These are phyloP conservation scores for Apodemus speciosus DNA, from an alignment of 2,113 vertebrate species.

Conservation along the genomic window DNA sequence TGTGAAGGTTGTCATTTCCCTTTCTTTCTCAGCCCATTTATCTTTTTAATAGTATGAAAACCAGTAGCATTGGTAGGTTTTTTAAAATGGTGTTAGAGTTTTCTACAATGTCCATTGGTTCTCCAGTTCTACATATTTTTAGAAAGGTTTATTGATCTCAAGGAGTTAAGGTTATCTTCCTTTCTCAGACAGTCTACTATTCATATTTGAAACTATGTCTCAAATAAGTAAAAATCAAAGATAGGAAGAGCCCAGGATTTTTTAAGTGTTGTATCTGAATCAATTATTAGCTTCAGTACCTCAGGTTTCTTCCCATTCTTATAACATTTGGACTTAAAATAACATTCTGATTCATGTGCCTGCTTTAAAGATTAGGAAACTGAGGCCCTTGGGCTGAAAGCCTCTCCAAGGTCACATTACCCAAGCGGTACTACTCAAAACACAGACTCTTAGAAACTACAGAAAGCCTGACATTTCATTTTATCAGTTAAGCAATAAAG, in stretches of 20 bases:
- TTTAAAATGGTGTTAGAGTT: slow-evolving; percentile 29
- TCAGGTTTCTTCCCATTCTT: slow-evolving; percentile 19
- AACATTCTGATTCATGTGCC: background rate
- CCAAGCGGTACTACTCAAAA: background rate
- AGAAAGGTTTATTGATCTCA: slow-evolving; percentile 51
- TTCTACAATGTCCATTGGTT: background rate
- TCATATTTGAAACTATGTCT: slow-evolving; percentile 4
- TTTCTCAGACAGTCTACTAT: background rate
- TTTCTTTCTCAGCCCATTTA: too few species aligned
- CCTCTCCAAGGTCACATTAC: background rate
- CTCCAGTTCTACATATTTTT: slow-evolving; percentile 26
- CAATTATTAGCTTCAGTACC: background rate
- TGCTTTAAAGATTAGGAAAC: slow-evolving; percentile 20
- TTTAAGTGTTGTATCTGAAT: background rate
- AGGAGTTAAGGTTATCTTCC: slow-evolving; percentile 34
- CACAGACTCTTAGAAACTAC: background rate
- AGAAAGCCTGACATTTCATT: background rate
- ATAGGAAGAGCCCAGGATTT: background rate
- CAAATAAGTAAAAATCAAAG: slow-evolving; percentile 1
- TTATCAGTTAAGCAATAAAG: slow-evolving; percentile 5
- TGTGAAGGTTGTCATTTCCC: too few species aligned
- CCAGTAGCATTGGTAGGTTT: slow-evolving; percentile 47
- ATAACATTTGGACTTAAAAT: background rate
- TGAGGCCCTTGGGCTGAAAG: background rate
- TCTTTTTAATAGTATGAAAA: slow-evolving; percentile 58